Evolutionary conservation across 2,888 invertebrate species (phyloP).

Genomic region (Lasioglossum marginatum): DNA sequence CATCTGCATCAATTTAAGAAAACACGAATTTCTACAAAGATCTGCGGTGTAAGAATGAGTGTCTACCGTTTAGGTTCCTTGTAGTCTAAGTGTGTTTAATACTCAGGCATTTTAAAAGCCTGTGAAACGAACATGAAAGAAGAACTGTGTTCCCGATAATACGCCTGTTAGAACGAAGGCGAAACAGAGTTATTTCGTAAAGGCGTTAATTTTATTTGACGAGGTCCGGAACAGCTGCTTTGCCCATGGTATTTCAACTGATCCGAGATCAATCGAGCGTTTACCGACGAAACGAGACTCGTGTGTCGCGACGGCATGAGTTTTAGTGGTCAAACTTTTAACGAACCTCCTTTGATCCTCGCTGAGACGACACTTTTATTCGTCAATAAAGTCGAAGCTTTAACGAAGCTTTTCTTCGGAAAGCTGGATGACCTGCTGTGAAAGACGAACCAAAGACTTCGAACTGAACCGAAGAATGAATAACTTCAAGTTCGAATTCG

Average conservation of each 20-base stretch:
- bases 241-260: not conserved
- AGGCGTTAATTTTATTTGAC: not conserved
- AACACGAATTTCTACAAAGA: not conserved
- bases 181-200: constrained; percentile 1
- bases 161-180: not conserved
- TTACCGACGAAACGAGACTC: not conserved
- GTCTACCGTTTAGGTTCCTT: not conserved
- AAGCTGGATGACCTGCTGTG: not conserved
- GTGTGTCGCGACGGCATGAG: not conserved
- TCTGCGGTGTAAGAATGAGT: not conserved
- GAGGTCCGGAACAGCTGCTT: not conserved
- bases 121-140: not conserved
- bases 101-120: not conserved
- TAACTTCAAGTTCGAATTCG: not conserved
- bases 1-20: not conserved
- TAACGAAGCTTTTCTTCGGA: not conserved
- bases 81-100: not conserved
- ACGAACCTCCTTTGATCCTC: constrained; percentile 3
- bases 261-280: constrained; percentile 6
- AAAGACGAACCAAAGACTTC: not conserved
- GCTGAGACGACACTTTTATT: not conserved
- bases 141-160: not conserved
- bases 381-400: not conserved
- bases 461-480: not conserved
- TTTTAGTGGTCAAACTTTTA: not conserved